phyloP scores from a whole-genome alignment of 2,888 invertebrate genomes.

The Tachina lurida region DNA sequence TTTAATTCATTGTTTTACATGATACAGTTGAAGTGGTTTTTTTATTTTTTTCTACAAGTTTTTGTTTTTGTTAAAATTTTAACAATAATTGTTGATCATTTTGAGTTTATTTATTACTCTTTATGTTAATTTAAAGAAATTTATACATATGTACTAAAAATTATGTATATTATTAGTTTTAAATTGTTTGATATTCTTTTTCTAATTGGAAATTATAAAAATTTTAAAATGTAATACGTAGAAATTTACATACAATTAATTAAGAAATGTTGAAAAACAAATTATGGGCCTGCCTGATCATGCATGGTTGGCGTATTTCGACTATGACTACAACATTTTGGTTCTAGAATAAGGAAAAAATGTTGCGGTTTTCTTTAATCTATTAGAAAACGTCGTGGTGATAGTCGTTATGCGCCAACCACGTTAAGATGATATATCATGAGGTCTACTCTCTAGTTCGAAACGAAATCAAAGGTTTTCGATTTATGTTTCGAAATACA shows the following conservation, averaged over 20 bases:
- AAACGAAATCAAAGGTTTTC: no score
- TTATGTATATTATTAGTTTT: conserved; percentile 36
- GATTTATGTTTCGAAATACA: no score
- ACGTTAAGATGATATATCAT: no score
- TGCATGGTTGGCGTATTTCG: no score
- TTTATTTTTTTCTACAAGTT: conserved; percentile 48
- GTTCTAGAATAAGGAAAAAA: no score
- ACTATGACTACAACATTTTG: no score
- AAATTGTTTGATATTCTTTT: conserved; percentile 13
- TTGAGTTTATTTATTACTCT: conserved; percentile 20
- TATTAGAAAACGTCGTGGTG: no score
- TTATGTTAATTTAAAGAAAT: conserved; percentile 17
- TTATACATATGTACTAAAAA: conserved; percentile 23
- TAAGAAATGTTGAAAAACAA: not conserved
- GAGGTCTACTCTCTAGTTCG: no score
- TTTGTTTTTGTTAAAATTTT: conserved; percentile 36
- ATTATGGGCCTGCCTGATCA: not conserved
- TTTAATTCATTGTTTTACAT: conserved; percentile 55
- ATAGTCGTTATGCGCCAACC: no score
- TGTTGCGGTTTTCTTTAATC: no score
- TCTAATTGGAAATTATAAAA: conserved; percentile 14
- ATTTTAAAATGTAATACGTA: not conserved
- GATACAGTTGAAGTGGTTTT: conserved; percentile 32
- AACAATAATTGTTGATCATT: conserved; percentile 47
- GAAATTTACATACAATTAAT: conserved; percentile 7